Base-by-base conservation (phyloP, 2,888 invertebrate genomes). In the Ornithoptera alexandrae region DNA sequence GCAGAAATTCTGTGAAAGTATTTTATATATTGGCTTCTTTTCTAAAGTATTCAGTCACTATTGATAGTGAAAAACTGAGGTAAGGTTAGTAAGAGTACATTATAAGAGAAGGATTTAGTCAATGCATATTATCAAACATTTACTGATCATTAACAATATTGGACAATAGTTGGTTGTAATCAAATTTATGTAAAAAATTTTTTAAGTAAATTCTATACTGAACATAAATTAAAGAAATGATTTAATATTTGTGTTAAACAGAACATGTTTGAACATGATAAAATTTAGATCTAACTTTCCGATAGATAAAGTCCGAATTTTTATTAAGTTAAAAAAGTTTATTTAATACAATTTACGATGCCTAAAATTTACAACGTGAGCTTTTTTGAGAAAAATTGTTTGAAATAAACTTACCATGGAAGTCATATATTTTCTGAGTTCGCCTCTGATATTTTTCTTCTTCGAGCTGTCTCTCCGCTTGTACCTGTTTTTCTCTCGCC, bases 401-500 rank as follows among this genome's bases (percentile, higher is more conserved):
- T 18, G 36, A 24, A 58, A 64, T 39, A n/a, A 22, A 57, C 77
- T 78, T 83, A 93, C 93, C 92, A 74, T 92, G 91, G 73, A 88
- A 90, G 75, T 92, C 92, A 74, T 90, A 90, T 68, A 93, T 92
- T 77, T 84, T 86, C 74, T 92, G 92, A 7, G 91, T 89, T 74
- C 92, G 86, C 65, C 88, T 80, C 61, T 90, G 75, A 74, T 89
- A 90, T 74, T 89, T 89, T 72, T 92, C 90, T 74, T 93, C 91
- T 72, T 89, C 90, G 39, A 92, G 82, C 75, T 89, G 87, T 66
- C 89, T 81, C 65, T 90, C 89, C 17, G 83, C 83, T 70, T 87
- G 85, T 22, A 83, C 86, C 73, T 90, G 87, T 74, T 85, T 86
- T 70, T 91, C 88, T 71, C 84, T 81, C 46, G 86, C 85, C 72